A percentile compares a stretch with the other conserved stretches of the same genome.
These are phyloP conservation scores for Agrochola lychnidis DNA, from an alignment of 2,888 invertebrate species.

Conservation along the genomic window DNA sequence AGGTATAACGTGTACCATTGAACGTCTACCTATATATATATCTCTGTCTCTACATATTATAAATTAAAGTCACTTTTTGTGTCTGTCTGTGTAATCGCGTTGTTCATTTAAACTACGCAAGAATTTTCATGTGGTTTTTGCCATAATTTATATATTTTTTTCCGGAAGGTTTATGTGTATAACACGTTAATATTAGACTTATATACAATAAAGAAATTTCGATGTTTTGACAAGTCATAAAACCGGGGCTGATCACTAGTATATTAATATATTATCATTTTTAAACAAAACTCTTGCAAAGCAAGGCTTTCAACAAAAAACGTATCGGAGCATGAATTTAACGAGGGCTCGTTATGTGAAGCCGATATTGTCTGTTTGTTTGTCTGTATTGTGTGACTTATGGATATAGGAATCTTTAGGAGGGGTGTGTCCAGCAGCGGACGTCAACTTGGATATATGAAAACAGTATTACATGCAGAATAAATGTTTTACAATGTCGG, in stretches of 20 bases:
- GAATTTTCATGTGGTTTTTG: neutral
- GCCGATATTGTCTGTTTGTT: slow-evolving; percentile 29
- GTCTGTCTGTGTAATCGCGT: neutral
- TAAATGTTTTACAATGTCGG: neutral
- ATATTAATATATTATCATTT: slow-evolving; percentile 22
- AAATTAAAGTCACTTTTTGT: neutral
- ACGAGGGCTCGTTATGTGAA: slow-evolving; percentile 54
- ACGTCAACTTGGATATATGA: neutral
- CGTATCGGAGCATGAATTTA: slow-evolving; percentile 63
- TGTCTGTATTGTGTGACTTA: slow-evolving; percentile 13
- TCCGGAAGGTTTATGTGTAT: neutral
- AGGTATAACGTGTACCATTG: neutral
- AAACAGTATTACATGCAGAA: neutral
- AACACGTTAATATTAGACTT: neutral
- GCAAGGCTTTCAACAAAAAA: slow-evolving; percentile 64
- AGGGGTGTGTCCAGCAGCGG: neutral
- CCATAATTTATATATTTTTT: neutral
- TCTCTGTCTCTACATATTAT: neutral
- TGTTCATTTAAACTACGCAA: neutral
- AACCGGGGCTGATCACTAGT: neutral
- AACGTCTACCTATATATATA: neutral
- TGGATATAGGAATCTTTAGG: neutral
- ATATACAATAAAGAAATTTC: neutral
- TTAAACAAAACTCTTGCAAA: slow-evolving; percentile 62
- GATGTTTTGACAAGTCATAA: neutral